Conservation (phyloP, 2,888 invertebrate species). For the Caenorhabditis becei region DNA sequence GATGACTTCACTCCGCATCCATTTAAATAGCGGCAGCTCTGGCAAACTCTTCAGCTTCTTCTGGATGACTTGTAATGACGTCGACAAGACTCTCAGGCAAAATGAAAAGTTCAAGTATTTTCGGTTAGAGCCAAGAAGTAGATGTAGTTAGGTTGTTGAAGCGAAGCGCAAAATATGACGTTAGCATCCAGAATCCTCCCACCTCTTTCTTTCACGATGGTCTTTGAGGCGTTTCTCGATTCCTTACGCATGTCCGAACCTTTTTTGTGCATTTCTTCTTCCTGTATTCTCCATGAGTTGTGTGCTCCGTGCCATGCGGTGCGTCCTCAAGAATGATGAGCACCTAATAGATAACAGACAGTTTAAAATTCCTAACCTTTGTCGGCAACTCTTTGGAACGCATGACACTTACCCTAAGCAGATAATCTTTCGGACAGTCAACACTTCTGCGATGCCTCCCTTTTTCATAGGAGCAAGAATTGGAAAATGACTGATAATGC, state of each 20-base stretch:
- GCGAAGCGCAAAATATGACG: constrained; percentile 25
- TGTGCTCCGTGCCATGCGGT: constrained; percentile 7
- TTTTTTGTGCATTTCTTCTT: constrained; percentile 4
- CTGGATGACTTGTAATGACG: constrained; percentile 22
- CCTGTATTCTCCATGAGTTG: constrained; percentile 7
- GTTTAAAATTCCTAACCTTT: constrained; percentile 39
- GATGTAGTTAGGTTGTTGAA: not conserved
- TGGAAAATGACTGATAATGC: constrained; percentile 43
- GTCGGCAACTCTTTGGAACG: constrained; percentile 21
- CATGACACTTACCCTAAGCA: constrained; percentile 17
- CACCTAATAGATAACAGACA: not conserved
- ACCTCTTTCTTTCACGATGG: constrained; percentile 29
- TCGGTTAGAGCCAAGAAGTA: constrained; percentile 9
- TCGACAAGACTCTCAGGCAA: constrained; percentile 15
- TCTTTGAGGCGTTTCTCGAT: constrained; percentile 33
- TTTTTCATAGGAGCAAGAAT: constrained; percentile 12
- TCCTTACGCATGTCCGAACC: constrained; percentile 36
- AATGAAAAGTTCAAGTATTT: constrained; percentile 61
- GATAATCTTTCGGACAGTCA: constrained; percentile 13
- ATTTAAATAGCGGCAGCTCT: not conserved
- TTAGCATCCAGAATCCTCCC: constrained; percentile 35
- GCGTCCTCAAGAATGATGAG: not conserved
- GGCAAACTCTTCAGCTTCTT: not conserved
- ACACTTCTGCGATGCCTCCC: not conserved
- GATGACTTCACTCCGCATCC: constrained; percentile 30